These are phyloP conservation scores for Endomychus coccineus DNA, from an alignment of 2,888 invertebrate genomes.

Conservation along the genomic window DNA sequence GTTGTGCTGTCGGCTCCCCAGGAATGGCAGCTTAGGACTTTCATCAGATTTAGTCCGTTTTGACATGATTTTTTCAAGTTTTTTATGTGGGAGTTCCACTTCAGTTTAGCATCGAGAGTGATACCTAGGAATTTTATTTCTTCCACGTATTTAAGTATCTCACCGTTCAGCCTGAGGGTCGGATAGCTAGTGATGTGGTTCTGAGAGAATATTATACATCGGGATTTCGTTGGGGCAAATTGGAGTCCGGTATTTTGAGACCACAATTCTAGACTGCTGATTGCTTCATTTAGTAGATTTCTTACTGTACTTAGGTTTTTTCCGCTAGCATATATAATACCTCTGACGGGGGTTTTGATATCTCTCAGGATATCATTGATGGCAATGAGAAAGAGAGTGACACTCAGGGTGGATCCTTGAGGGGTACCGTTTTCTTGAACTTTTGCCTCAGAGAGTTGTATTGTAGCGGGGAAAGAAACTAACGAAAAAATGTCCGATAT, in stretches of 20 bases:
- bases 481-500: too few relatives aligned
- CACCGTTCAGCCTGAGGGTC: not conserved
- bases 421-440: too few relatives aligned
- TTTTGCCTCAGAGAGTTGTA: too few relatives aligned
- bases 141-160: conserved; percentile 5
- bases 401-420: too few relatives aligned
- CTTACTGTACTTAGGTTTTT: conserved; percentile 3
- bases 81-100: conserved; percentile 15
- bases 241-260: conserved; percentile 5
- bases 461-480: too few relatives aligned
- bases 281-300: not conserved
- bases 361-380: too few relatives aligned
- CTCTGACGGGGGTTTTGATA: too few relatives aligned
- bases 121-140: conserved; percentile 9
- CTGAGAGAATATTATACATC: conserved; percentile 6
- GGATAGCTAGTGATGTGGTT: not conserved
- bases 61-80: conserved; percentile 9
- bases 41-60: conserved; percentile 16
- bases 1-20: conserved; percentile 17
- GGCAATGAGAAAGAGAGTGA: too few relatives aligned
- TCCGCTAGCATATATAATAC: too few relatives aligned
- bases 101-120: conserved; percentile 11
- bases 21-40: conserved; percentile 11
- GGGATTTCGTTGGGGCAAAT: conserved; percentile 8
- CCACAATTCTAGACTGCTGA: conserved; percentile 5